These are phyloP conservation scores for Cladopsammia gracilis DNA, from an alignment of 64 coral and sea anemone genomes.

Conservation along the genomic window DNA sequence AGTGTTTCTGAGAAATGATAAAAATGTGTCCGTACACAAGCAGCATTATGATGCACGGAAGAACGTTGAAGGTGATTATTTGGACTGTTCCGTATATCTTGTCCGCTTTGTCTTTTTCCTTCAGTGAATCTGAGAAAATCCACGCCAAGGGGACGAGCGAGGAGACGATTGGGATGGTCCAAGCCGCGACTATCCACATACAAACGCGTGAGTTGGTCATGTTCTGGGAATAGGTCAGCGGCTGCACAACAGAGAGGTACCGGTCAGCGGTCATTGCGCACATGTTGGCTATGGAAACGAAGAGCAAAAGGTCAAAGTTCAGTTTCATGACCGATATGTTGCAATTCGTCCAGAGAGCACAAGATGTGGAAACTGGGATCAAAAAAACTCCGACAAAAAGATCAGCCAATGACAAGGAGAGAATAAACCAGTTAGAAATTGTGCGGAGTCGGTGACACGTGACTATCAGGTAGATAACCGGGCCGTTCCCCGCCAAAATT, in stretches of 20 bases:
- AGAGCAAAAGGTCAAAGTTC: constrained; percentile 48
- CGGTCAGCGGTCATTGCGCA: constrained; percentile 67
- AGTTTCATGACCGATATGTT: background rate
- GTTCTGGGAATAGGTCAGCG: constrained; percentile 52
- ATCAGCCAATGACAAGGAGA: constrained; percentile 57
- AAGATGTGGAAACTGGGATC: constrained; percentile 2
- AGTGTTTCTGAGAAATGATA: constrained; percentile 41
- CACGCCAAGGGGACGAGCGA: constrained; percentile 39
- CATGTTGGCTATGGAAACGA: constrained; percentile 62
- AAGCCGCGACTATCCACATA: constrained; percentile 20
- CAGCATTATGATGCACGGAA: constrained; percentile 48
- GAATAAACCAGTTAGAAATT: constrained; percentile 65
- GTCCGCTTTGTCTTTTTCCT: background rate
- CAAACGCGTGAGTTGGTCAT: constrained; percentile 53
- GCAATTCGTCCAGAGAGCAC: constrained; percentile 41
- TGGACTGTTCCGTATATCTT: constrained; percentile 47
- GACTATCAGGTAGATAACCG: constrained; percentile 61
- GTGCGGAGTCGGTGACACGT: constrained; percentile 27
- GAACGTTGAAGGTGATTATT: constrained; percentile 27
- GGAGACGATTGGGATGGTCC: constrained; percentile 13
- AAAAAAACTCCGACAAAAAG: constrained; percentile 49
- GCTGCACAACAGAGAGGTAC: constrained; percentile 50
- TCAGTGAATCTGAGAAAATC: constrained; percentile 29
- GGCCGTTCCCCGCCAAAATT: constrained; percentile 37
- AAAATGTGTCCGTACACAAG: constrained; percentile 57